These are phyloP conservation scores for Xyliphius kryptos DNA, from an alignment of 2,113 vertebrate genomes.

Conservation along the genomic window DNA sequence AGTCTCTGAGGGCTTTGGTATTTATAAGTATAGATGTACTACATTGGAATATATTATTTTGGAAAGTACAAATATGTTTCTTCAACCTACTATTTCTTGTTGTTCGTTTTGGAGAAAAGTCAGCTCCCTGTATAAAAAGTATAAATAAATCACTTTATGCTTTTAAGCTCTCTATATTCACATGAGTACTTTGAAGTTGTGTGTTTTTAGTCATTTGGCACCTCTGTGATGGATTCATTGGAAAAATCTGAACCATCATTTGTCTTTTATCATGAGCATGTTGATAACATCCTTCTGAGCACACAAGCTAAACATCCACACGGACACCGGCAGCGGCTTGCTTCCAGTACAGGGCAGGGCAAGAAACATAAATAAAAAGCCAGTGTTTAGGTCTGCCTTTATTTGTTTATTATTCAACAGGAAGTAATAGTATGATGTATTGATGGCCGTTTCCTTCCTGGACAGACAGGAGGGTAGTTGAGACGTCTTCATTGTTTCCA, in stretches of 20 bases:
- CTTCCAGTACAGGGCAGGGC: conserved; percentile 44
- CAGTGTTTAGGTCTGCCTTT: conserved; percentile 54
- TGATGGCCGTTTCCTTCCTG: conserved; percentile 56
- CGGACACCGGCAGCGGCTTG: conserved; percentile 46
- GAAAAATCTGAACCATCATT: conserved; percentile 53
- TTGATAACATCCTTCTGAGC: conserved; percentile 67
- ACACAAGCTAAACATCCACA: conserved; percentile 35
- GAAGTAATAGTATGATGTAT: conserved; percentile 57
- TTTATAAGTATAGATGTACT: no score
- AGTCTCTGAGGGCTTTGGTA: no score
- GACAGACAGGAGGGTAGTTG: conserved; percentile 43
- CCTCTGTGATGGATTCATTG: conserved; percentile 56
- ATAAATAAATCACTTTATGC: no score
- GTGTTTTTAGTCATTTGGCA: conserved; percentile 18
- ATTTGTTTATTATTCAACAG: conserved; percentile 55
- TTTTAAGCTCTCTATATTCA: no score
- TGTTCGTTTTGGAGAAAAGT: no score
- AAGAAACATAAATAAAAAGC: conserved; percentile 64
- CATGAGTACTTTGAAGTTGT: no score
- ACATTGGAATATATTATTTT: no score
- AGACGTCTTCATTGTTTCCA: conserved; percentile 16
- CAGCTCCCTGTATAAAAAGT: no score
- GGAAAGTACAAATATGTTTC: no score
- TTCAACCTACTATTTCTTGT: no score
- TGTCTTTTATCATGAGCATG: conserved; percentile 63